Base-by-base conservation (phyloP, 1,140 invertebrate species). In the Fopius arisanus region DNA sequence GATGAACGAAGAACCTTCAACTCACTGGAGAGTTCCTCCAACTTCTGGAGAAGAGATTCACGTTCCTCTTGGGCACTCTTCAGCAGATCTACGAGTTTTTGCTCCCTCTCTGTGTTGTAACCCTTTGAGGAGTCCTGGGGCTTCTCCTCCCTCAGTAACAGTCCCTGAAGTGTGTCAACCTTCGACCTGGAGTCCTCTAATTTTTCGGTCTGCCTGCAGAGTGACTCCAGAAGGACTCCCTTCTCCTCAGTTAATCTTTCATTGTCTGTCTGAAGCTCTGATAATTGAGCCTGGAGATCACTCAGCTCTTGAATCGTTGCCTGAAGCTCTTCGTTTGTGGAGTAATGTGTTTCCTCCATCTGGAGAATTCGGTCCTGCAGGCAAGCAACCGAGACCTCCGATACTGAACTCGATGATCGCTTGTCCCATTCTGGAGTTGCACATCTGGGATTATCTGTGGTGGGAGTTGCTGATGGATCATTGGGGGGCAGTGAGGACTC, bases 291-390 rank as follows among this genome's bases (percentile, higher is more conserved):
- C 85, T 95, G 96, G 33, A 98, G 88, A 85, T 98, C 96, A 37
- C 95, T 94, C 68, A 98, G 87, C 87, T 98, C 96, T 79, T 97
- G 96, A 48, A 98, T 89, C 0, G 96, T 98, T 0, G 96, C 97
- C 88, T 98, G 96, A 0, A 98, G 89, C 86, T 98, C 97, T 88
- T 98, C 96, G 83, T 95, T 97, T n/a, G 96, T 98, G 65, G 93
- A 93, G 78, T 89, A 91, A 82, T 89, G 88, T 2, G 88, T 90
- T 75, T 90, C 90, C 76, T 90, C 90, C 89, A 90, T 90, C 86
- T 97, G 96, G 78, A 96, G 90, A 77, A 97, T 96, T 79, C 95
- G 92, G 82, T 97, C 96, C 85, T 97, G 96, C 41, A 98, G 89
- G 86, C 96, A 97, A 1, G 96, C 95, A 68, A 97, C 95, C 9